phyloP scores from a whole-genome alignment of 2,797 vertebrate species.

The Argyrosomus regius region DNA sequence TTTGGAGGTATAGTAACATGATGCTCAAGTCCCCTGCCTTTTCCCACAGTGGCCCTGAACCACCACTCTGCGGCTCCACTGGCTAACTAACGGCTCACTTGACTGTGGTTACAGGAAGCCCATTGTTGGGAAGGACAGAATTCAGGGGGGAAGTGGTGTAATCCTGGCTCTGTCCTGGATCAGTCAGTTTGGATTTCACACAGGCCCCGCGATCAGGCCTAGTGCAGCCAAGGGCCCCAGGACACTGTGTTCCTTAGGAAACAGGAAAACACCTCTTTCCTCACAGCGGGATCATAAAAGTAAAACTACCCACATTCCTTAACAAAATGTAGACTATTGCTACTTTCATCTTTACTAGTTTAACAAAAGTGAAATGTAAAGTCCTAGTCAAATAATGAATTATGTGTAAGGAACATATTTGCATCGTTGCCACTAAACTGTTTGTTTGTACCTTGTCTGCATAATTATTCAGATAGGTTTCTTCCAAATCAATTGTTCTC shows the following conservation, averaged over 20 bases:
- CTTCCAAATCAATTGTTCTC: neutral
- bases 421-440: neutral
- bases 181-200: constrained; percentile 91
- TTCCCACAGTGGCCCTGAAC: constrained; percentile 87
- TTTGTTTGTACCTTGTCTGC: neutral
- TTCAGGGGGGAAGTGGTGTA: constrained; percentile 86
- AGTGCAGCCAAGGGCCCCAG: constrained; percentile 79
- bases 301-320: constrained; percentile 38
- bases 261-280: constrained; percentile 69
- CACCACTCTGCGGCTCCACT: constrained; percentile 79
- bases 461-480: constrained; percentile 1
- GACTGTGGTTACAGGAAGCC: constrained; percentile 86
- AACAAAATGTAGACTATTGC: neutral
- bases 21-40: constrained; percentile 81
- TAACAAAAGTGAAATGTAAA: neutral
- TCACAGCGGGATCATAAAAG: constrained; percentile 59
- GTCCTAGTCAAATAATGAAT: neutral
- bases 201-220: constrained; percentile 79
- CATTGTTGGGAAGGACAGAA: constrained; percentile 84
- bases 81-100: constrained; percentile 87
- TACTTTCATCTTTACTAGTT: neutral
- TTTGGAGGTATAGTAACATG: constrained; percentile 80
- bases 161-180: constrained; percentile 90
- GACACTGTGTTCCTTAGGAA: constrained; percentile 77
- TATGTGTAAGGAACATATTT: neutral